Evolutionary conservation across 1,140 invertebrate genomes (phyloP).

Genomic region (Phortica variegata): DNA sequence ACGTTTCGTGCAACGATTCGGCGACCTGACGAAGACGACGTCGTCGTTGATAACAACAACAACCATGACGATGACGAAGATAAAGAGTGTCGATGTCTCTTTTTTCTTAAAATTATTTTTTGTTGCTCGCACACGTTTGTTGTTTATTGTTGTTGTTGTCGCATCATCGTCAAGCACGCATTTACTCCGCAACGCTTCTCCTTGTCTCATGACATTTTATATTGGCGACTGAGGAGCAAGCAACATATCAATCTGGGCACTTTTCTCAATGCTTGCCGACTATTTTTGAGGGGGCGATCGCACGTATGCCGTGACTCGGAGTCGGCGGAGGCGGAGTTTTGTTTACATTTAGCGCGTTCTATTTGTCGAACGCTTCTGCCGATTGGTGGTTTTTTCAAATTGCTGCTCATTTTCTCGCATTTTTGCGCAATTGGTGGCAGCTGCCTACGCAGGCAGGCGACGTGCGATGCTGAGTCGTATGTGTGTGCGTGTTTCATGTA

Average conservation of each 20-base stretch:
- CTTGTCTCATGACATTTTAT: too few relatives aligned
- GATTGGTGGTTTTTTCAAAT: constrained; percentile 20
- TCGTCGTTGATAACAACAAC: constrained; percentile 25
- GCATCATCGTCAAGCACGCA: too few relatives aligned
- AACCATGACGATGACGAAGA: constrained; percentile 15
- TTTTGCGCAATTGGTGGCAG: background rate
- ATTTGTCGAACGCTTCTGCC: constrained; percentile 50
- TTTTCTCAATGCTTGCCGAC: too few relatives aligned
- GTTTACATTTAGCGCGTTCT: constrained; percentile 56
- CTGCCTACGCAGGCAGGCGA: too few relatives aligned
- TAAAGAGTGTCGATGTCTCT: background rate
- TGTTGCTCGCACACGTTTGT: too few relatives aligned
- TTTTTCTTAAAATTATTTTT: too few relatives aligned
- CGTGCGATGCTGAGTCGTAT: too few relatives aligned
- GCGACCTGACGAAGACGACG: constrained; percentile 25
- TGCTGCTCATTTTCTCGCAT: background rate
- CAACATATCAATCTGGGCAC: too few relatives aligned
- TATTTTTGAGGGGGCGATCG: constrained; percentile 26
- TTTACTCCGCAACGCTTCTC: too few relatives aligned
- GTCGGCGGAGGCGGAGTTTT: constrained; percentile 48
- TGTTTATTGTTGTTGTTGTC: too few relatives aligned
- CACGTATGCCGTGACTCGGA: constrained; percentile 15
- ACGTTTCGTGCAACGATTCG: constrained; percentile 19
- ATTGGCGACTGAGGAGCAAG: too few relatives aligned
- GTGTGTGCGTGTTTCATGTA: too few relatives aligned